Base-by-base conservation (phyloP, 2,888 invertebrate genomes). In the Pachymerium ferrugineum region DNA sequence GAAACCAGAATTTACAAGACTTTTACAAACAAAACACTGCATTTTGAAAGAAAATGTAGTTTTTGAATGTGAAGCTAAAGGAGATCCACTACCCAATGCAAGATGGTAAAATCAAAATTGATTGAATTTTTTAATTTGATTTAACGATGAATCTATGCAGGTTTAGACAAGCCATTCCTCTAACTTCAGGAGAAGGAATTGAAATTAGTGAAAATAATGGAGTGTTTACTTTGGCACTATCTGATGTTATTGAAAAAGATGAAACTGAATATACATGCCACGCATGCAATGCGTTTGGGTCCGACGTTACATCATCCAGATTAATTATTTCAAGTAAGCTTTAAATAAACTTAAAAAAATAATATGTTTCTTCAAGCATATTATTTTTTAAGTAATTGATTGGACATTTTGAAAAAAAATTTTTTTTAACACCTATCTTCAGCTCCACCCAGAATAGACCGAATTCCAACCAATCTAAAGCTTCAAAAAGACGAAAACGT, bases 201-300 rank as follows among this genome's bases (percentile, higher is more conserved):
- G 85, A 85, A 19, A 83, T 85, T 25, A 88, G 89, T 77, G 83
- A 85, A 12, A 85, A 86, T 35, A 90, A 89, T 76, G 94, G 93
- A 42, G 87, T 89, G 0, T 93, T 94, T 81, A 88, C 89, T 77
- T 86, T 99, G 76, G 91, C 92, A 79, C 92, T 99, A 80, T 87
- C 89, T 67, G 97, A 97, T 79, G 89, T 95, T 0, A 87, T 90
- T 79, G 91, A 94, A 76, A 89, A 90, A 3, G 99, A 99, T 83
- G 94, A 93, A 78, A 97, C 96, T 14, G 95, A 96, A 81, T 97
- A 95, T 84, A 94, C 94, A 0, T 98, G 98, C 81, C 97, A 98
- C 81, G 92, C 98, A 0, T 88, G 90, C 80, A 99, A 99, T 84
- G 88, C 91, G 12, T 88, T 97, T 54, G 99, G 99, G 47, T 89